phyloP scores from a whole-genome alignment of 2,888 invertebrate species.

The Macrophya alboannulata region DNA sequence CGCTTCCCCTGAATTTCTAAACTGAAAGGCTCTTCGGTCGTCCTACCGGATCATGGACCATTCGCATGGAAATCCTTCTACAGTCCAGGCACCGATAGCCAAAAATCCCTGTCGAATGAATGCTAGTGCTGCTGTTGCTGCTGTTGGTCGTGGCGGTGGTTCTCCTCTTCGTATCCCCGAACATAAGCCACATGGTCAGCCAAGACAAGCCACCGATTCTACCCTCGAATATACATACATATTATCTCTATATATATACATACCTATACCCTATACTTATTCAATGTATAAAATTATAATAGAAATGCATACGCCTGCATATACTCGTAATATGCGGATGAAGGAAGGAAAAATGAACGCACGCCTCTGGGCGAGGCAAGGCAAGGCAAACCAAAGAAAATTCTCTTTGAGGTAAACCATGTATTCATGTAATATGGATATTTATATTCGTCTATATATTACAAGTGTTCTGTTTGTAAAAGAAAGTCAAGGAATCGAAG shows the following conservation, averaged over 20 bases:
- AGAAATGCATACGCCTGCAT: slow-evolving; percentile 17
- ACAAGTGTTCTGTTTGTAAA: slow-evolving; percentile 1
- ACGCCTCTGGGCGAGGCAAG: no score
- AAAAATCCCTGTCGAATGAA: slow-evolving; percentile 19
- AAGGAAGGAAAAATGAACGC: neutral
- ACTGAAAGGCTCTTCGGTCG: slow-evolving; percentile 36
- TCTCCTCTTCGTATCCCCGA: neutral
- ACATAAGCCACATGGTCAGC: slow-evolving; percentile 37
- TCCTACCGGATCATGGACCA: slow-evolving; percentile 43
- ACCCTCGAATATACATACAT: slow-evolving; percentile 8
- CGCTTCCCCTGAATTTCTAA: slow-evolving; percentile 22
- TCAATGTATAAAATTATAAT: slow-evolving; percentile 44
- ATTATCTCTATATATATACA: neutral
- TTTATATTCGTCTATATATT: slow-evolving; percentile 6
- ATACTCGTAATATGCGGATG: neutral
- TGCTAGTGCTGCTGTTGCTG: no score
- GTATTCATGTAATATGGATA: slow-evolving; percentile 13
- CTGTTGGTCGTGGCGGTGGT: neutral
- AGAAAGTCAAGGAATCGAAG: neutral
- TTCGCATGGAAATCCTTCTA: slow-evolving; percentile 49
- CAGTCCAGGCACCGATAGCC: slow-evolving; percentile 10
- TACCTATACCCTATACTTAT: slow-evolving; percentile 8
- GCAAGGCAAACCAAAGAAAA: no score
- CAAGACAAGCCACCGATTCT: slow-evolving; percentile 25
- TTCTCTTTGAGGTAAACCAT: neutral